Evolutionary conservation across 2,113 vertebrate genomes (phyloP).

Genomic region (Ailuropoda melanoleuca): DNA sequence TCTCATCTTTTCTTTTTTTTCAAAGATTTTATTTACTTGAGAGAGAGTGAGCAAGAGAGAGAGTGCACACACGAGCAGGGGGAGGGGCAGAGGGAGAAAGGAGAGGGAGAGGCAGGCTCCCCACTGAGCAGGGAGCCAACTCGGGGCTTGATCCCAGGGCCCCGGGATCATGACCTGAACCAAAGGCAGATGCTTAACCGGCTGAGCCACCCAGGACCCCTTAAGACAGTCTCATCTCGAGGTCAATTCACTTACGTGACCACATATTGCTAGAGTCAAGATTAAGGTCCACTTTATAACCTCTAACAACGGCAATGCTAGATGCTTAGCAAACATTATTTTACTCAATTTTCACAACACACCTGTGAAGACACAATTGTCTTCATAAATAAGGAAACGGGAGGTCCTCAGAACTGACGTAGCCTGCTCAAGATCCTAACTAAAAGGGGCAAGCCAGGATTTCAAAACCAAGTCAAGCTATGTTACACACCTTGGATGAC

Average conservation of each 20-base stretch:
- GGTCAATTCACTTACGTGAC: not conserved
- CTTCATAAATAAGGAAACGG: not conserved
- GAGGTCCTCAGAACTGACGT: not conserved
- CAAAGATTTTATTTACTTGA: no score
- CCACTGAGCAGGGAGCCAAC: no score
- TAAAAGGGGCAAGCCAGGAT: not conserved
- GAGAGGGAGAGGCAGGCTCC: no score
- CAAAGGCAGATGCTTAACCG: no score
- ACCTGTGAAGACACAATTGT: not conserved
- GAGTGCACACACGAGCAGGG: no score
- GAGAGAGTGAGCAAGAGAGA: no score
- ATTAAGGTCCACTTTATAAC: not conserved
- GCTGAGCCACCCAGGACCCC: not conserved
- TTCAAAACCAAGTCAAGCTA: not conserved
- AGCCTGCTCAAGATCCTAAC: not conserved
- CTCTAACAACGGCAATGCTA: not conserved
- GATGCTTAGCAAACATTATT: not conserved
- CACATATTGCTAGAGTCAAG: not conserved
- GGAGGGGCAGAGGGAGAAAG: no score
- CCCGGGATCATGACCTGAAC: no score
- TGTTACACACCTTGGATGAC: not conserved
- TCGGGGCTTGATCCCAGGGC: no score
- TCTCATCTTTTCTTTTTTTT: not conserved
- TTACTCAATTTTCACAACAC: not conserved
- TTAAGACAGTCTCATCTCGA: not conserved